Conservation (phyloP, 1,140 invertebrate species). For the Brachionus paranguensis region DNA sequence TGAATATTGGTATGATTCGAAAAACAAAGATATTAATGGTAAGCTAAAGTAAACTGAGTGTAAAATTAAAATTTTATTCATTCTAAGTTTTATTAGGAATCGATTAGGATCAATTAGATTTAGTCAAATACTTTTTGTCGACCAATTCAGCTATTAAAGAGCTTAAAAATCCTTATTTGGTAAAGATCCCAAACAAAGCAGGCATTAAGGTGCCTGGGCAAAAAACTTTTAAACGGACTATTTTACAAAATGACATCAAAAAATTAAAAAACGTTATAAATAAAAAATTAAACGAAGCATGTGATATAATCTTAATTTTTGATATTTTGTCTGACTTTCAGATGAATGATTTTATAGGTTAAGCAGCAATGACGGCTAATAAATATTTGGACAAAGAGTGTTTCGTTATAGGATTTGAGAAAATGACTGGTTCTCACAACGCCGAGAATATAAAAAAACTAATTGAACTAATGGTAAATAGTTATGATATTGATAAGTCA, state of each 20-base stretch:
- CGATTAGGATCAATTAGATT: background rate
- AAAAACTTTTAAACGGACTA: background rate
- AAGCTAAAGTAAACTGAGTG: too few species aligned
- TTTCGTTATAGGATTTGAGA: background rate
- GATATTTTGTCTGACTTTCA: background rate
- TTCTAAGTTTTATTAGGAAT: too few species aligned
- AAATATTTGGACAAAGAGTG: background rate
- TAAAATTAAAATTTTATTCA: too few species aligned
- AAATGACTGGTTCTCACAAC: background rate
- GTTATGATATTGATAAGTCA: background rate
- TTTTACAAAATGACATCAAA: background rate
- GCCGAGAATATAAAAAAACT: background rate
- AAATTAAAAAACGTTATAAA: background rate
- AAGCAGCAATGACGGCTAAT: background rate
- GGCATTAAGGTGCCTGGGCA: background rate
- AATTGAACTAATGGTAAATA: background rate
- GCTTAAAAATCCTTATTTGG: background rate
- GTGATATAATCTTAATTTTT: background rate
- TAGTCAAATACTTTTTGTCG: background rate
- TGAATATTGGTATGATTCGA: background rate
- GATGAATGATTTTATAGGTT: background rate
- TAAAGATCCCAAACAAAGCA: background rate
- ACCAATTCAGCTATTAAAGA: background rate
- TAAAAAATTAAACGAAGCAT: background rate
- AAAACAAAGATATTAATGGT: too few species aligned